Evolutionary conservation across 2,113 vertebrate genomes (phyloP), one percentile per base, ranked within the genome.

Genomic region (Struthidea cinerea): DNA sequence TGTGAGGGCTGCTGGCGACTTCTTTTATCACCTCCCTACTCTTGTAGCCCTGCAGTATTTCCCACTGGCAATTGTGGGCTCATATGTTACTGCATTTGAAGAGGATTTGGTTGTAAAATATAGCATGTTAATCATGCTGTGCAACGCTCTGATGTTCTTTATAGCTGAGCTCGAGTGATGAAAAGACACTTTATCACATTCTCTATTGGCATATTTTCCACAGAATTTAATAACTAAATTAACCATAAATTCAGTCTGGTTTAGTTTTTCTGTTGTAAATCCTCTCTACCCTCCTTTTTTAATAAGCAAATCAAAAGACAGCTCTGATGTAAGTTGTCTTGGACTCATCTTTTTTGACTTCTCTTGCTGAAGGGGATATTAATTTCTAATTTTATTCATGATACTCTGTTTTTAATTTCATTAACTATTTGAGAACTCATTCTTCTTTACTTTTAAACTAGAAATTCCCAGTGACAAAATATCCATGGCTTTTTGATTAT

Each of bases 131-230:
- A 82, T 93, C 90, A 95, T 73, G 93, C 93, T 97, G 94, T 90
- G 88, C 83, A 92, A 41, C 8, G 27, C 60, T 84, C 93, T 78
- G 64, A 84, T 96, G 79, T 84, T 87, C 86, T 93, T 94, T 92
- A 68, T 86, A 93, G 64, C 80, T 73, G 49, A 92, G 35, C n/a
- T 80, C 0, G 1, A 71, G 92, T 87, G 94, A 64, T 90, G 90
- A 96, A 95, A 97, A 93, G 87, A 64, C 90, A 87, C 88, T 96
- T 95, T 96, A 84, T 96, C 90, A 93, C 71, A 79, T 91, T 91
- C 81, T 84, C 74, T 91, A 56, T 49, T 89, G 85, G 56, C n/a
- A 10, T 87, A 93, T 92, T 90, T 95, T 87, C 64, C 90, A 50
- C 60, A 53, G 64, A 92, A 81, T 84, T 96, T 93, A 93, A 88